Base-by-base conservation (phyloP, 2,888 invertebrate species). In the Melanostoma scalare region DNA sequence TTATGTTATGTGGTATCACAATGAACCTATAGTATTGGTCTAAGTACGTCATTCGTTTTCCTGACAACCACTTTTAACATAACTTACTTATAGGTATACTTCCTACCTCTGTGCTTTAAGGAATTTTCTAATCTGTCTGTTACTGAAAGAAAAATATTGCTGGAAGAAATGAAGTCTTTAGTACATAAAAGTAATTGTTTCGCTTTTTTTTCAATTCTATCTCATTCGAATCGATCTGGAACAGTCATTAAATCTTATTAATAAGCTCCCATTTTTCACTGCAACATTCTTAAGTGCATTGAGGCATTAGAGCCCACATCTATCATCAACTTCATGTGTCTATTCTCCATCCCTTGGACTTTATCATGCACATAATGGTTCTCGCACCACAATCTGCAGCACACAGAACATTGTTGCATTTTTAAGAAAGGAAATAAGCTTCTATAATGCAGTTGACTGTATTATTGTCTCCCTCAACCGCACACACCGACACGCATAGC, bases 161-260 rank as follows among this genome's bases (percentile, higher is more conserved):
- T 20, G 20, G 20, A 20, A 20, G 20, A 20, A 20, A 1, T 20
- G 20, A 20, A 20, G 20, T 20, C 20, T 20, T 20, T 20, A 20
- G 20, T 20, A 1, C 20, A 20, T 20, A 20, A 20, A 20, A 20
- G 20, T 20, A 20, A 20, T 20, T 6, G 60, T 35, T 46, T 10
- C 35, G 9, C 31, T 36, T 61, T 52, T 44, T 40, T 20, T 67
- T 58, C 52, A 40, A 53, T 63, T 58, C 50, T 63, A 38, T 50
- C 63, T 30, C 68, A 65, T 52, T 35, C 35, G 35, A 53, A 72
- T 81, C 67, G 67, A 76, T 76, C 53, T 71, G 67, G 38, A 6
- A 72, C 46, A 68, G 55, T 50, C 81, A 81, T 76, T 81, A 81
- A 72, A 81, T 76, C 81, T 76, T 81, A 76, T 76, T 72, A 72